phyloP scores from a whole-genome alignment of 2,113 vertebrate species.

The Microcebus griseorufus region DNA sequence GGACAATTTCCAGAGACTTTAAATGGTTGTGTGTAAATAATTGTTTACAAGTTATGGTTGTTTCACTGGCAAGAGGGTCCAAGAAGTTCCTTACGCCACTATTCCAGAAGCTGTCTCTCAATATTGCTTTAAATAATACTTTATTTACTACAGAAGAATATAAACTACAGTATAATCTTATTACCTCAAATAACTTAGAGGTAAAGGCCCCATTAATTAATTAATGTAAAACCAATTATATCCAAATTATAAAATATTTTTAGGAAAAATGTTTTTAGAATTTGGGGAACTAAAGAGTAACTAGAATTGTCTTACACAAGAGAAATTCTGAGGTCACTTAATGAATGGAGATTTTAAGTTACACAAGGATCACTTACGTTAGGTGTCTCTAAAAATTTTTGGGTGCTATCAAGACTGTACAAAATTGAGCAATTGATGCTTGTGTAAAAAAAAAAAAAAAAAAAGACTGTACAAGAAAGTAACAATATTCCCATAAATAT shows the following conservation, averaged over 20 bases:
- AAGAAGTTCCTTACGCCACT: background rate
- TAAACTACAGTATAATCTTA: background rate
- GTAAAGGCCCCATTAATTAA: background rate
- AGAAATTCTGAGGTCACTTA: background rate
- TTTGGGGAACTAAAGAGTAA: constrained; percentile 23
- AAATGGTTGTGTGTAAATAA: background rate
- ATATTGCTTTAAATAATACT: background rate
- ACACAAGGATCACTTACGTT: background rate
- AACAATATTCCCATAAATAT: constrained; percentile 23
- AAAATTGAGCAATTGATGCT: too few species aligned
- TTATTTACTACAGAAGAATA: background rate
- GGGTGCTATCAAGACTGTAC: background rate
- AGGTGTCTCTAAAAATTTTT: constrained; percentile 32
- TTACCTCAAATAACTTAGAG: background rate
- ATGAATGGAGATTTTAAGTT: constrained; percentile 33
- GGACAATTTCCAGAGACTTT: background rate
- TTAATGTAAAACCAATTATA: background rate
- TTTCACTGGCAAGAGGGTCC: background rate
- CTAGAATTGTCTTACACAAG: background rate
- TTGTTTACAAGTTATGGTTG: background rate
- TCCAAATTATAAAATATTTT: constrained; percentile 20
- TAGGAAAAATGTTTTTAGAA: background rate
- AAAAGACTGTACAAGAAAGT: background rate
- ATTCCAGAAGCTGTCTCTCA: background rate
- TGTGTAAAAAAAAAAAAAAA: too few species aligned